These are phyloP conservation scores for Calameuta idolon DNA, from an alignment of 2,888 invertebrate genomes.

Conservation along the genomic window DNA sequence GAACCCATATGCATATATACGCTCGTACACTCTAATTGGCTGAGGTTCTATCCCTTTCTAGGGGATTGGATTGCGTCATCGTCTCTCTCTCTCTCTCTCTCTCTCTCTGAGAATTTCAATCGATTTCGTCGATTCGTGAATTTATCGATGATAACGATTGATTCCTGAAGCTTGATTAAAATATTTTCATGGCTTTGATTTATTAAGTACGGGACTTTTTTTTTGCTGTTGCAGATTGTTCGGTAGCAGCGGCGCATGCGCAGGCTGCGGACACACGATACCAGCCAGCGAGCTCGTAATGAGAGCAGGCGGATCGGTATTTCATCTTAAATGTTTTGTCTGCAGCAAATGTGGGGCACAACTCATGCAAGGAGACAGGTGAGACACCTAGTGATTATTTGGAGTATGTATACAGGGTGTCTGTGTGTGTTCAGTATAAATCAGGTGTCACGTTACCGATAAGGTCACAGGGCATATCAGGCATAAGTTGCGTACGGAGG, in stretches of 20 bases:
- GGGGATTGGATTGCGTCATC: background rate
- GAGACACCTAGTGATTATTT: constrained; percentile 41
- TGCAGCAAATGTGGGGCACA: constrained; percentile 93
- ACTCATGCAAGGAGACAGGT: constrained; percentile 92
- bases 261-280: constrained; percentile 92
- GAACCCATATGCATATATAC: background rate
- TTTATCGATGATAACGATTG: background rate
- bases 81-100: too few species aligned
- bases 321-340: constrained; percentile 95
- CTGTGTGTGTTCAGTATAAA: constrained; percentile 27
- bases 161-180: background rate
- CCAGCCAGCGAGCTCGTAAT: constrained; percentile 95
- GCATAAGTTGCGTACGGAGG: background rate
- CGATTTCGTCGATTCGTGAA: background rate
- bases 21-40: background rate
- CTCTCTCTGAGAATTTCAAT: background rate
- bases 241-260: constrained; percentile 89
- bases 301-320: constrained; percentile 83
- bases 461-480: background rate
- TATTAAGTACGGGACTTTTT: constrained; percentile 5
- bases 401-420: background rate
- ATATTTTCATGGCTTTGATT: background rate
- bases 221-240: constrained; percentile 80
- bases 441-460: background rate
- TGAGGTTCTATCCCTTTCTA: background rate